A percentile compares a stretch with the other conserved stretches of the same genome.
These are phyloP conservation scores for Monarcha castaneiventris DNA, from an alignment of 2,113 vertebrate genomes.

Conservation along the genomic window DNA sequence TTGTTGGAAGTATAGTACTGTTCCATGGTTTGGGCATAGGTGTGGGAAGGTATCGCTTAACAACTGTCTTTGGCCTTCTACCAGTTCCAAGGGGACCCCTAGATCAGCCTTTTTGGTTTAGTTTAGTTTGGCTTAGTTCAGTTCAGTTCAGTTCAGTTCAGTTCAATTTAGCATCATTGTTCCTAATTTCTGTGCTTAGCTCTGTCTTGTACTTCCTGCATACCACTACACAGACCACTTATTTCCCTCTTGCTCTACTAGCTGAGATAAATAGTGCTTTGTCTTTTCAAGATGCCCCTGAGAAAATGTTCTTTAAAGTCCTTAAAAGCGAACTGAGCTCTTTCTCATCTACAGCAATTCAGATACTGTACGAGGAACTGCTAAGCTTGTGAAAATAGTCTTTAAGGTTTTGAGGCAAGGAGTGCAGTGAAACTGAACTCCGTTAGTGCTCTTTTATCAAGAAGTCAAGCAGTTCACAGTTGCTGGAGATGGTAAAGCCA, in stretches of 20 bases:
- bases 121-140: neutral
- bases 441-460: neutral
- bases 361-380: neutral
- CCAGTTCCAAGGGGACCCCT: neutral
- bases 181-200: neutral
- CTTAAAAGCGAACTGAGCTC: neutral
- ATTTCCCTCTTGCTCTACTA: neutral
- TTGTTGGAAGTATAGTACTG: neutral
- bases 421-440: neutral
- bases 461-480: neutral
- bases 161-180: neutral
- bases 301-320: neutral
- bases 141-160: neutral
- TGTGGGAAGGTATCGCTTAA: neutral
- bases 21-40: neutral
- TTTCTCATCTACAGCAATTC: neutral
- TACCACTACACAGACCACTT: neutral
- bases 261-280: neutral
- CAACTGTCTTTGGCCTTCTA: neutral
- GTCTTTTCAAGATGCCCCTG: neutral
- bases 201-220: neutral
- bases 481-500: neutral
- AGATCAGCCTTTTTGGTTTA: neutral
- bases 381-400: neutral
- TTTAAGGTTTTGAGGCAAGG: neutral